Evolutionary conservation across 2,797 vertebrate genomes (phyloP), one percentile per base, ranked within the genome.

Genomic region (Enteromius paludinosus): DNA sequence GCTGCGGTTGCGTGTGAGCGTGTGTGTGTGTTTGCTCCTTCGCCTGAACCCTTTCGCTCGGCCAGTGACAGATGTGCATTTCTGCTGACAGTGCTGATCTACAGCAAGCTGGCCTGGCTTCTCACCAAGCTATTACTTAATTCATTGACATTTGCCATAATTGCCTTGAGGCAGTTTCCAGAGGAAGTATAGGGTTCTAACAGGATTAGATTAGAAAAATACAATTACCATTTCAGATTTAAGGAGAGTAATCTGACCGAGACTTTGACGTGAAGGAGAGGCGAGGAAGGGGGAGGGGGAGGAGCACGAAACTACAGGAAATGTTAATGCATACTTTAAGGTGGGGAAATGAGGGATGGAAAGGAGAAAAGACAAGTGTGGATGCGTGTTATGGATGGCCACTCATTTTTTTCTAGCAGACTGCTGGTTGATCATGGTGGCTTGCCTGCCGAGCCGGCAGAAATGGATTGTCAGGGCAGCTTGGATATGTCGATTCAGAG

Each of bases 401-500:
- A 64, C 83, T 54, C 76, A 79, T 84, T 56, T 76, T 73, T 49
- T 81, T 86, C 69, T 87, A 62, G 61, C 62, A 71, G 56, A 38
- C 82, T 83, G 73, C 74, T 4, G 83, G 88, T 92, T 92, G 91
- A 90, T 93, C 91, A 89, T 35, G 87, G 92, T 86, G 88, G 86
- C 90, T 93, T 86, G 88, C 89, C 38, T 86, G 84, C 88, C 89
- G 90, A 91, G 89, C 88, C 86, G 87, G 88, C 91, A 92, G 91
- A 93, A 95, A 93, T 88, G 82, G 86, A 83, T 86, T 89, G 86
- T 88, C 88, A 85, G 81, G 90, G 82, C 72, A 90, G 89, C 92
- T 93, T 91, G 92, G 92, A 93, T 94, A 95, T 94, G 94, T 95
- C 94, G 96, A 97, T 97, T 95, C 94, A 92, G 94, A 96, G 96